Percentiles rank a stretch among this genome's conserved stretches.
Evolutionary conservation across 1,140 invertebrate genomes (phyloP).

Genomic region (Aphaenogaster ashmeadi): DNA sequence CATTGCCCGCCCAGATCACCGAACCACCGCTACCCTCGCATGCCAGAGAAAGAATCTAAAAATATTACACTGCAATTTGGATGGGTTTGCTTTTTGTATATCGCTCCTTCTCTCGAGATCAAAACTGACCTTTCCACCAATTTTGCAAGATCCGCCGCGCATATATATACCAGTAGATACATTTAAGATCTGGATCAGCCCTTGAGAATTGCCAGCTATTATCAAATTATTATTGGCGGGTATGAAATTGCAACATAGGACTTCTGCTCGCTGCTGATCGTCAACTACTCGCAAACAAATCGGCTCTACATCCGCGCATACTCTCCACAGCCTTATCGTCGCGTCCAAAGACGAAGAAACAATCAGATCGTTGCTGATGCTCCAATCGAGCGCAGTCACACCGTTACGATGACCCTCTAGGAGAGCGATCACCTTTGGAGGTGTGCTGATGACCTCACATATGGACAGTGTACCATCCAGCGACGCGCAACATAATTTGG

Average conservation of each 20-base stretch:
- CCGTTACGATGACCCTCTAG: slow-evolving; percentile 92
- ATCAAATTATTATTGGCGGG: slow-evolving; percentile 96
- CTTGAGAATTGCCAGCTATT: slow-evolving; percentile 93
- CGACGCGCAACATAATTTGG: slow-evolving; percentile 93
- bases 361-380: slow-evolving; percentile 94
- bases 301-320: slow-evolving; percentile 79
- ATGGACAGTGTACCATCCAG: slow-evolving; percentile 94
- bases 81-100: background rate
- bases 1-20: slow-evolving; percentile 94
- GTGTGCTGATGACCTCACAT: slow-evolving; percentile 90
- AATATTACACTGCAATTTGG: background rate
- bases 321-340: slow-evolving; percentile 93
- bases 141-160: slow-evolving; percentile 91
- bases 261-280: slow-evolving; percentile 89
- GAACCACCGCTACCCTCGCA: slow-evolving; percentile 92
- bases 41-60: slow-evolving; percentile 89
- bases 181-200: slow-evolving; percentile 93
- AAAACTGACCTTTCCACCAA: slow-evolving; percentile 90
- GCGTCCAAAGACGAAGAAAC: slow-evolving; percentile 93
- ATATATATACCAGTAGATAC: slow-evolving; percentile 95
- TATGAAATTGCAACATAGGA: slow-evolving; percentile 93
- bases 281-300: slow-evolving; percentile 90
- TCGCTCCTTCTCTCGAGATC: background rate
- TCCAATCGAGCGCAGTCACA: slow-evolving; percentile 95
- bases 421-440: slow-evolving; percentile 91